Evolutionary conservation across 2,888 invertebrate genomes (phyloP).

Genomic region (Agonopterix alstromeriana): DNA sequence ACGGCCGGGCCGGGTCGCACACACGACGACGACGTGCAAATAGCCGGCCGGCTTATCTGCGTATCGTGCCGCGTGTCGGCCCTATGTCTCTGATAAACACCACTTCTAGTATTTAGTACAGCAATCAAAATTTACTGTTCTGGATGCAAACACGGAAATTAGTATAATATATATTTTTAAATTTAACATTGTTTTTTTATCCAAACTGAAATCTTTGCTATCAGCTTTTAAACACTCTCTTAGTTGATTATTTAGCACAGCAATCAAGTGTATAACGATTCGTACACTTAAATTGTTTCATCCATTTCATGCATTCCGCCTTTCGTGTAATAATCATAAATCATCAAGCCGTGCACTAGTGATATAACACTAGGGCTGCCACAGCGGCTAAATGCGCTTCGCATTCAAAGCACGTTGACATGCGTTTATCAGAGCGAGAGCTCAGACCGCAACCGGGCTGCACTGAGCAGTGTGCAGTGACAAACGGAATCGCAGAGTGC

Average conservation of each 20-base stretch:
- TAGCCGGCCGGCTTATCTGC: constrained; percentile 47
- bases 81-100: background rate
- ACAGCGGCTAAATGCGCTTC: constrained; percentile 47
- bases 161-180: too few relatives aligned
- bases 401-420: constrained; percentile 67
- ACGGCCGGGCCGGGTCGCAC: constrained; percentile 36
- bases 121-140: too few relatives aligned
- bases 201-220: too few relatives aligned
- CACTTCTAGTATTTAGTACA: background rate
- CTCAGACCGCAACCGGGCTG: constrained; percentile 54
- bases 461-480: constrained; percentile 39
- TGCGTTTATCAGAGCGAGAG: constrained; percentile 69
- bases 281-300: too few relatives aligned
- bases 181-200: too few relatives aligned
- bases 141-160: too few relatives aligned
- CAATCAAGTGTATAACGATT: too few relatives aligned
- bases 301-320: too few relatives aligned
- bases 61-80: constrained; percentile 19
- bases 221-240: too few relatives aligned
- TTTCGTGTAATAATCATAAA: too few relatives aligned
- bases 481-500: constrained; percentile 72
- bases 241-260: too few relatives aligned
- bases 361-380: constrained; percentile 22
- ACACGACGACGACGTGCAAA: constrained; percentile 49
- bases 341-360: too few relatives aligned